Evolutionary conservation across 2,888 invertebrate species (phyloP), one percentile per base, ranked within the genome.

Genomic region (Mamestra brassicae): DNA sequence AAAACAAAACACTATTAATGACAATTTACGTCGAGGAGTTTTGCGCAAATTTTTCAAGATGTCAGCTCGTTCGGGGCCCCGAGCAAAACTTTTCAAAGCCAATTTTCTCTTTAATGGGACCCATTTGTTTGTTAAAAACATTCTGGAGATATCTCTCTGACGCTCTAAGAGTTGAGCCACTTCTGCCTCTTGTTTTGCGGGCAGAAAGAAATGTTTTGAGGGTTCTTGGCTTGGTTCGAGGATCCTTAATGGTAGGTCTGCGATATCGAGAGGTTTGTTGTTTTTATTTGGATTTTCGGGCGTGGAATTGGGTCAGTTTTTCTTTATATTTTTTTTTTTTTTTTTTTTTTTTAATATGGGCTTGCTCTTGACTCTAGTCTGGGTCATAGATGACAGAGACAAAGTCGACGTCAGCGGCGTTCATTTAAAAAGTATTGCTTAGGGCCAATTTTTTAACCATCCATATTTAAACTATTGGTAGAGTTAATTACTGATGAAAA

Each of bases 51-150:
- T 94, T 94, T 93, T 94, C 93, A 93, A 89, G 85, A 89, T 90
- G 92, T 91, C 91, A 89, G 72, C 71, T 17, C 81, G 88, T 87
- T 88, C 81, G 80, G 75, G 66, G 78, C 78, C 71, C 73, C 72
- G 42, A 42, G 66, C 79, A 71, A 61, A 94, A 94, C 89, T 93
- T 94, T 93, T 87, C 87, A 80, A 83, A 93, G 90, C 91, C 93
- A 94, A 94, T 94, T 94, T 93, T 90, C 92, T 90, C 89, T 91
- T 92, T 94, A 94, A 94, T 93, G 91, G 92, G 86, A 52, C 89
- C 86, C 92, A 94, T 94, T 94, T 94, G 93, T 94, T 93, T 86
- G 89, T 88, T 85, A 91, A 91, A 91, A 92, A 92, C 92, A 90
- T 91, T 88, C 83, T 84, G 65, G 83, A 86, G 86, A 84, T 86